Evolutionary conservation across 2,113 vertebrate genomes (phyloP), one percentile per base, ranked within the genome.

Genomic region (Gorsachius goisagi): DNA sequence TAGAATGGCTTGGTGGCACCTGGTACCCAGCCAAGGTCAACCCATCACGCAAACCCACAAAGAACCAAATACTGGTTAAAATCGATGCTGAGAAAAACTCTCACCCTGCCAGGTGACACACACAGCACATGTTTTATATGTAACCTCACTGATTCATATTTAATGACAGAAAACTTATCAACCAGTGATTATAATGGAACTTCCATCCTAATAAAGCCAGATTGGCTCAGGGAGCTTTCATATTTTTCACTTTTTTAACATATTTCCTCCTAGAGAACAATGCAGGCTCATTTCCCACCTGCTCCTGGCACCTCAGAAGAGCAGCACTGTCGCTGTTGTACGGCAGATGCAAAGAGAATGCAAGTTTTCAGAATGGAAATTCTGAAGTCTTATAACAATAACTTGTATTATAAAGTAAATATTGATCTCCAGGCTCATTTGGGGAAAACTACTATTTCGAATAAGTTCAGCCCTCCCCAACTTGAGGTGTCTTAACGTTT

Each of bases 281-380:
- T 3, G 17, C 35, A 74, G 28, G 18, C 16, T 2, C 12, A 24
- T 30, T 79, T 24, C 8, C 2, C 24, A 15, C 22, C 59, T 9
- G 30, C 39, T 35, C 20, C 41, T 19, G 16, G 22, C 33, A 52
- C 2, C 37, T 33, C 44, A 32, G 47, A 23, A 37, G 59, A 17
- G 17, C 5, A 2, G 19, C 11, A 8, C 19, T 7, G 24, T 32
- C n/a, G 0, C n/a, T 7, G 17, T 11, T 5, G 33, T 1, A 20
- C 0, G 3, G 24, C 63, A 30, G 20, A 68, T 3, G 13, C 23
- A 55, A n/a, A 55, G 30, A 52, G 49, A 41, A 9, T 3, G 16
- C 2, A 7, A 12, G 41, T 41, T 41, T 24, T 15, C 71, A 62
- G 22, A 66, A 45, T 5, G 41, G 58, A 59, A 53, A 20, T 60